A percentile compares a stretch with the other conserved stretches of the same genome.
These are phyloP conservation scores for Pseudomyrmex dendroicus DNA, from an alignment of 1,140 invertebrate species.

Conservation along the genomic window DNA sequence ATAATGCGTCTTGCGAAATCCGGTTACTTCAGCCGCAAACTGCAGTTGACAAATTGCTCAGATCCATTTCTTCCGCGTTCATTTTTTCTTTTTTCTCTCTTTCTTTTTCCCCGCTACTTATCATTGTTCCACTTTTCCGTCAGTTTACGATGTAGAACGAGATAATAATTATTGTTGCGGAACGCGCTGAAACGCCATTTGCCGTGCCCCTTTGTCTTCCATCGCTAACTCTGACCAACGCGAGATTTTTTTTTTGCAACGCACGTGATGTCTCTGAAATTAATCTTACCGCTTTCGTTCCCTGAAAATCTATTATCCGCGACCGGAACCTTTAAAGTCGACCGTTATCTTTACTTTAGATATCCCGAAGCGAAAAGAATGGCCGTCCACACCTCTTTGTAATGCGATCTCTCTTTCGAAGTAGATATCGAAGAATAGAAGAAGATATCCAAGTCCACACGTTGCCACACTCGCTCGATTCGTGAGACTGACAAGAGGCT, in stretches of 20 bases:
- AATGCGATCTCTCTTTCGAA: background rate
- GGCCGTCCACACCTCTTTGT: background rate
- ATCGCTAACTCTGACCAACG: background rate
- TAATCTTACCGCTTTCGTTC: slow-evolving; percentile 27
- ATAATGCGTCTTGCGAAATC: background rate
- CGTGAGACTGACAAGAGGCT: background rate
- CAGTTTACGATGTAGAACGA: slow-evolving; percentile 30
- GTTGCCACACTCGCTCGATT: background rate
- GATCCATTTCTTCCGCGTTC: background rate
- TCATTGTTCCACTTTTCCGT: slow-evolving; percentile 28
- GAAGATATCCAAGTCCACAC: background rate
- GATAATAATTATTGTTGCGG: slow-evolving; percentile 16
- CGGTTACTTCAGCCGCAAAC: slow-evolving; percentile 7
- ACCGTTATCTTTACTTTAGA: slow-evolving; percentile 1
- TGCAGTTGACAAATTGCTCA: slow-evolving; percentile 23
- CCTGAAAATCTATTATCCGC: slow-evolving; percentile 26
- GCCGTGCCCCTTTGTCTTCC: slow-evolving; percentile 23
- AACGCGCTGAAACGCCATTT: slow-evolving; percentile 34
- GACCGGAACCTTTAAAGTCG: slow-evolving; percentile 31
- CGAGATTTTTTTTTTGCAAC: background rate
- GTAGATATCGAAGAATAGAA: too few relatives aligned
- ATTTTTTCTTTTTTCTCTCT: background rate
- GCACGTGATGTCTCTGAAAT: slow-evolving; percentile 16
- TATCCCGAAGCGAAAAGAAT: background rate
- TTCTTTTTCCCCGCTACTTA: background rate